A percentile compares a stretch with the other conserved stretches of the same genome.
Evolutionary conservation across 2,888 invertebrate species (phyloP).

Genomic region (Ecdyonurus torrentis): DNA sequence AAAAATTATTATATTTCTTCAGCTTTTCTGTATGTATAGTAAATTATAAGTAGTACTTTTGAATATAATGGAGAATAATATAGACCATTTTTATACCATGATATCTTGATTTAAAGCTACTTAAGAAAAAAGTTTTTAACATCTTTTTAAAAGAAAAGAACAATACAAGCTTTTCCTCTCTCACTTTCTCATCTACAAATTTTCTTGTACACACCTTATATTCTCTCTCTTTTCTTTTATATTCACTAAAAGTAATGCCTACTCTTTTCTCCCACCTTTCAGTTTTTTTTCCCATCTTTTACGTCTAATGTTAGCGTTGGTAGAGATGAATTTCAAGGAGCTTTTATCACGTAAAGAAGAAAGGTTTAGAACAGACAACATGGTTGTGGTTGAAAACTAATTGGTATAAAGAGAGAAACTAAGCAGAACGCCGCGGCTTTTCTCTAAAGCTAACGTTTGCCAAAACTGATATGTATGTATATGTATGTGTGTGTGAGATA

Average conservation of each 20-base stretch:
- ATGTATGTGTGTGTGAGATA: no score
- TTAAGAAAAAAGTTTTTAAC: background rate
- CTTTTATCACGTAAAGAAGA: background rate
- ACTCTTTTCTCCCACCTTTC: background rate
- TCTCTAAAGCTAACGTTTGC: no score
- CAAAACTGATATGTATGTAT: background rate
- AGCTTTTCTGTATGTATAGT: background rate
- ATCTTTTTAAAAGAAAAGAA: constrained; percentile 2
- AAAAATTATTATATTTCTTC: no score
- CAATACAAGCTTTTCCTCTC: background rate
- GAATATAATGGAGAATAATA: background rate
- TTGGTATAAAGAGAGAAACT: background rate
- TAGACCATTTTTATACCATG: background rate
- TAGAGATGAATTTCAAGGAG: background rate
- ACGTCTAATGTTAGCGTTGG: background rate
- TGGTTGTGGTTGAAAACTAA: background rate
- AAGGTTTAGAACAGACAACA: background rate
- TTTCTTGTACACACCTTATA: background rate
- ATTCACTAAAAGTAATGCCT: background rate
- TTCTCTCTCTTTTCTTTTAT: background rate
- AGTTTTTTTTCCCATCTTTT: background rate
- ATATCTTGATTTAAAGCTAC: constrained; percentile 4
- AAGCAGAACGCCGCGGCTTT: background rate
- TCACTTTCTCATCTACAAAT: background rate
- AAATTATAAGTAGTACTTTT: background rate